Evolutionary conservation across 2,113 vertebrate species (phyloP), one percentile per base, ranked within the genome.

Genomic region (Dasyurus viverrinus): DNA sequence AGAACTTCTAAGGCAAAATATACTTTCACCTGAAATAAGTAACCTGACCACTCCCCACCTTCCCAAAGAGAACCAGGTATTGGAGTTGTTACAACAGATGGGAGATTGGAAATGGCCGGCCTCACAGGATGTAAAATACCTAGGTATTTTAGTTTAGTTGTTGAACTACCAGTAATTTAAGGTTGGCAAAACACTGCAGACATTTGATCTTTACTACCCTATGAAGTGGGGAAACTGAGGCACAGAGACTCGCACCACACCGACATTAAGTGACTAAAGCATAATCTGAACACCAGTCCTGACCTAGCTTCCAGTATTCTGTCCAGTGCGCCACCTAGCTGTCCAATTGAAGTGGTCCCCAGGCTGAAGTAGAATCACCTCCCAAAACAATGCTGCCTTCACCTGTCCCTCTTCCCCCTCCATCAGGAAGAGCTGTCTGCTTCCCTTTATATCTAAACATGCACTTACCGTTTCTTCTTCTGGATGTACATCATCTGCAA

Each of bases 401-500:
- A 30, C 27, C 23, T 25, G 19, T 1, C 46, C 25, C 93, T 46
- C 48, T 47, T 48, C 16, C 3, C 60, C 55, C 23, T 30, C 48
- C 11, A 30, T 24, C 10, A 2, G 1, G 24, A 52, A 30, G 36
- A 47, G 42, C 27, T 3, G 10, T 14, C 84, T 9, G 2, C 4
- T 57, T 23, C 30, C n/a, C 52, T 22, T 27, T 46, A 52, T 52
- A 54, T 30, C 19, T 54, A 48, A 5, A 53, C 36, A 93, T 2
- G 19, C 84, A 90, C 98, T 98, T 98, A 99, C 99, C 99, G 99
- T 93, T 98, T 98, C 97, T 98, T 99, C 98, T 98, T 99, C 97
- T 99, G 99, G 11, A 99, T 96, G 91, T 99, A 99, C 99, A 99
- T 99, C 93, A 99, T 98, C 99, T 99, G 98, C 90, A 98, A 98